Evolutionary conservation across 2,797 vertebrate species (phyloP).

Genomic region (Fundulus diaphanus): DNA sequence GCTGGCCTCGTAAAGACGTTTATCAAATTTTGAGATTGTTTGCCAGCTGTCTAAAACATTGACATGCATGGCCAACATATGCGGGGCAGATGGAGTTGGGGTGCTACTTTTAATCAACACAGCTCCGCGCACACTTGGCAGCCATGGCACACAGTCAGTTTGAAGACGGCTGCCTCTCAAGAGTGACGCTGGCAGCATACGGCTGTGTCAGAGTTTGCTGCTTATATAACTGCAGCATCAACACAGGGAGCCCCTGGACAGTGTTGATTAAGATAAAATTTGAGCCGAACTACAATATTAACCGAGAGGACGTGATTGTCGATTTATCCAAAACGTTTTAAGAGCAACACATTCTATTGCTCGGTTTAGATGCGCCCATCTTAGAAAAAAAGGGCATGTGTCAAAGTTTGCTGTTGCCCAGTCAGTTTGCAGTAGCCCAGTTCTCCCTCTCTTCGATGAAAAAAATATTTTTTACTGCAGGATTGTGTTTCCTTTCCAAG

Average conservation of each 20-base stretch:
- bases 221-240: conserved; percentile 38
- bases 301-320: conserved; percentile 45
- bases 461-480: conserved; percentile 27
- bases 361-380: too few relatives aligned
- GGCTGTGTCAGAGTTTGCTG: conserved; percentile 51
- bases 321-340: conserved; percentile 20
- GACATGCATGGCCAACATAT: conserved; percentile 23
- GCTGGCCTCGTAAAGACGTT: conserved; percentile 4
- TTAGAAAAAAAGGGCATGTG: neutral
- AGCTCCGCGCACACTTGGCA: conserved; percentile 62
- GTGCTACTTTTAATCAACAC: conserved; percentile 67
- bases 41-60: conserved; percentile 21
- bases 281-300: conserved; percentile 50
- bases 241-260: too few relatives aligned
- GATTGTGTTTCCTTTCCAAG: conserved; percentile 16
- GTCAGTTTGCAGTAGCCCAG: conserved; percentile 30
- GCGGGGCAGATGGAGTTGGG: conserved; percentile 59
- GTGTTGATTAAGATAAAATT: conserved; percentile 45
- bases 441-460: conserved; percentile 30
- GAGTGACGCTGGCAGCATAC: conserved; percentile 64
- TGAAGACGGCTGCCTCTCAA: conserved; percentile 62
- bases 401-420: conserved; percentile 7
- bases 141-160: conserved; percentile 42
- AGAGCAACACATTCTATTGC: neutral
- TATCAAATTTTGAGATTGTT: conserved; percentile 31